Evolutionary conservation across 1,140 invertebrate species (phyloP), one percentile per base, ranked within the genome.

Genomic region (Theocolax elegans): DNA sequence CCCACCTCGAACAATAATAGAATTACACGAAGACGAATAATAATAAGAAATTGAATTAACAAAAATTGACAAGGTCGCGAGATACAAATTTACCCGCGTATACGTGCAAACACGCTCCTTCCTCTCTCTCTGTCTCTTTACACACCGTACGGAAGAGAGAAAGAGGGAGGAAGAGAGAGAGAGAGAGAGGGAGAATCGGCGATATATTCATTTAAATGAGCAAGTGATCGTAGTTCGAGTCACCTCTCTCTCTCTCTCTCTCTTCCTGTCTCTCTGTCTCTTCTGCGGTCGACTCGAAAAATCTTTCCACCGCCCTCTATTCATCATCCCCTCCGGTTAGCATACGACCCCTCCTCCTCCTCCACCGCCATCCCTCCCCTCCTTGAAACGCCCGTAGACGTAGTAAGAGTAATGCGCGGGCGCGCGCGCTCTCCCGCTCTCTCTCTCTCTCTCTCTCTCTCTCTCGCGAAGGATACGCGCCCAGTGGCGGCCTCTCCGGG

Each of bases 391-490:
- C 17, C 2, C 17, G 17, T 38, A 79, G 76, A 76, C 74, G 75
- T 75, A 77, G 76, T 77, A 78, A 79, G 77, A 77, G 79, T 76
- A 72, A 75, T 79, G 75, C 74, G 77, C 75, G 75, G n/a, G n/a
- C 63, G 77, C 76, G 76, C 78, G 63, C 64, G 71, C 23, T 27
- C 21, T 44, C 23, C 25, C n/a, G 49, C 49, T 51, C 19, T 12
- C 49, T 25, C 35, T 49, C 27, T 17, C 54, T n/a, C 23, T 23
- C 66, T 42, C 49, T 19, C 9, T 29, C 13, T 38, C 23, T 42
- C 23, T 54, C 3, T 42, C 15, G 42, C 21, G 10, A n/a, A 10
- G 35, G 13, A 13, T 35, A 12, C 54, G 9, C 40, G 15, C 63
- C 44, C 29, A 3, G 6, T 15, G 1, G n/a, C 53, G 53, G 49